Evolutionary conservation across 2,888 invertebrate genomes (phyloP).

Genomic region (Lagria hirta): DNA sequence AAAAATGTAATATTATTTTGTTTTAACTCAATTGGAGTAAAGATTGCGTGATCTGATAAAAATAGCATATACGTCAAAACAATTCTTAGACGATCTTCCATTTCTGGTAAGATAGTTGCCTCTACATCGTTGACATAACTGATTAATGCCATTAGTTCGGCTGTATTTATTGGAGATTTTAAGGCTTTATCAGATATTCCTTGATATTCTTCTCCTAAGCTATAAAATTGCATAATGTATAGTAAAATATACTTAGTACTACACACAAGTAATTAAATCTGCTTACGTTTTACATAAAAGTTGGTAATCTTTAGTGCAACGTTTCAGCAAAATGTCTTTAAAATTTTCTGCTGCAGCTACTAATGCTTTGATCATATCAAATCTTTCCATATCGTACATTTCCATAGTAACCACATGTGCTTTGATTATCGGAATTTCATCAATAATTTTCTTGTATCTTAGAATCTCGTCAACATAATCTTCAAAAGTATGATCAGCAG

Average conservation of each 20-base stretch:
- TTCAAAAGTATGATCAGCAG: constrained; percentile 65
- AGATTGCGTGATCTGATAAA: constrained; percentile 77
- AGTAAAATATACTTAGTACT: too few species aligned
- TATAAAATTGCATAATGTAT: constrained; percentile 46
- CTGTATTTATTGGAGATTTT: constrained; percentile 79
- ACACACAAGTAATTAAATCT: too few species aligned
- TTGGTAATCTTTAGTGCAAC: constrained; percentile 82
- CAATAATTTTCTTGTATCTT: constrained; percentile 64
- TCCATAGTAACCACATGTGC: constrained; percentile 74
- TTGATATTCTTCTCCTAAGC: constrained; percentile 83
- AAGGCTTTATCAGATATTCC: constrained; percentile 75
- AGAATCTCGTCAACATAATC: constrained; percentile 63
- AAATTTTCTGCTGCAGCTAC: constrained; percentile 68
- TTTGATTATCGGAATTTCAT: constrained; percentile 61
- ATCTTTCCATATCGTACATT: constrained; percentile 82
- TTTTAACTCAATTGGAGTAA: constrained; percentile 83
- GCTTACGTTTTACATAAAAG: constrained; percentile 71
- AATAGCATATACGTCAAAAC: constrained; percentile 76
- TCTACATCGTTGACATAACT: constrained; percentile 76
- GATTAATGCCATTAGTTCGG: constrained; percentile 80
- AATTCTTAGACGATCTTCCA: constrained; percentile 73
- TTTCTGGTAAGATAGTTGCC: constrained; percentile 65
- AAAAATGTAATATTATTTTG: constrained; percentile 85
- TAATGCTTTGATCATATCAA: constrained; percentile 72
- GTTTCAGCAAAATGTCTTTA: constrained; percentile 68